Conservation (phyloP, 1,140 invertebrate species). For the Drosophila asahinai region DNA sequence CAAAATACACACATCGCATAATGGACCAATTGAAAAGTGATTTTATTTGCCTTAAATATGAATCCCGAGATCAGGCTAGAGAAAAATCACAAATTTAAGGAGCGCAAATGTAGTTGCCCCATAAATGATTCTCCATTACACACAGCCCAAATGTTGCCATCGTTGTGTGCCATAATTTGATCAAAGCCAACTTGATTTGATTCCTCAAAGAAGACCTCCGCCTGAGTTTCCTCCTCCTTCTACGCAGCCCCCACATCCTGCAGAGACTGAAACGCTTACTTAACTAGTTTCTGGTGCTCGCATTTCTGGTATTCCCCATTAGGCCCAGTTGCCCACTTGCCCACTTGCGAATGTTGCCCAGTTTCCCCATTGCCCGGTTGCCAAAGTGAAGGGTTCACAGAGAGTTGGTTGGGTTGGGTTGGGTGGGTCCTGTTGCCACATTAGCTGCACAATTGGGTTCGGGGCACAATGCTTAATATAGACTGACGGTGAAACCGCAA, state of each 20-base stretch:
- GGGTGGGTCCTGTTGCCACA: conserved; percentile 1
- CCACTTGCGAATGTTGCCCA: background rate
- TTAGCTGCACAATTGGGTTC: conserved; percentile 19
- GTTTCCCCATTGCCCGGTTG: too few relatives aligned
- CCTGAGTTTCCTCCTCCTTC: background rate
- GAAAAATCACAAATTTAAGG: background rate
- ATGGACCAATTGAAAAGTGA: conserved; percentile 38
- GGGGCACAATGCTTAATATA: conserved; percentile 4
- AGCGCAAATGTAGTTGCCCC: conserved; percentile 1
- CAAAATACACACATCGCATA: conserved; percentile 43
- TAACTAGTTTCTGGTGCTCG: conserved; percentile 9
- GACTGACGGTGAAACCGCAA: conserved; percentile 18
- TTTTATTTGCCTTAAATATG: conserved; percentile 28
- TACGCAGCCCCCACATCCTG: background rate
- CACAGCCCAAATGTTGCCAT: background rate
- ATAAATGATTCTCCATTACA: conserved; percentile 10
- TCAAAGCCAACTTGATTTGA: conserved; percentile 17
- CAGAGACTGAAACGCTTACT: background rate
- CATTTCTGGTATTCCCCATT: conserved; percentile 13
- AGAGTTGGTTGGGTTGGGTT: background rate
- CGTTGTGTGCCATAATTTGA: conserved; percentile 25
- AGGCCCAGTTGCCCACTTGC: background rate
- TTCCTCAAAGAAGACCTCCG: conserved; percentile 14
- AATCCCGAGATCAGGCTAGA: background rate
- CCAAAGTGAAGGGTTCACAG: background rate